Percentiles rank a stretch among this genome's conserved stretches.
These are phyloP conservation scores for Trichonephila inaurata DNA, from an alignment of 1,140 invertebrate genomes.

Conservation along the genomic window DNA sequence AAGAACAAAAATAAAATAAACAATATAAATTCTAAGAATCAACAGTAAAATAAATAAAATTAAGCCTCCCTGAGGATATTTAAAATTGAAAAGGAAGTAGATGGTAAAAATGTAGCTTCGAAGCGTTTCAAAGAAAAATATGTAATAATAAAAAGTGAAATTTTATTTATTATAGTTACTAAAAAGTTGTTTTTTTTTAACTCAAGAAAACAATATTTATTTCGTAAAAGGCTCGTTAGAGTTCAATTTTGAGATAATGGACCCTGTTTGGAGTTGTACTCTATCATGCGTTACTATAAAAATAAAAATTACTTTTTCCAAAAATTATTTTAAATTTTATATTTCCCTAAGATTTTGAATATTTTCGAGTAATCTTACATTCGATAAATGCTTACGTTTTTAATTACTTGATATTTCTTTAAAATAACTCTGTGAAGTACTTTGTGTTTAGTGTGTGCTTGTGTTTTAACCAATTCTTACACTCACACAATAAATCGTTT, in stretches of 20 bases:
- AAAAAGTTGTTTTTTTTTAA: background rate
- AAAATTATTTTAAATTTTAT: background rate
- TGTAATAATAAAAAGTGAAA: background rate
- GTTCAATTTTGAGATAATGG: background rate
- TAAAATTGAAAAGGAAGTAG: slow-evolving; percentile 8
- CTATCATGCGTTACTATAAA: background rate
- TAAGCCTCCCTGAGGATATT: slow-evolving; percentile 31
- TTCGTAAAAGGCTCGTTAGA: background rate
- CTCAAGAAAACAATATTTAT: slow-evolving; percentile 7
- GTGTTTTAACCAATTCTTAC: too few relatives aligned
- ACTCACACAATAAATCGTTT: too few relatives aligned
- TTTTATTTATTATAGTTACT: background rate
- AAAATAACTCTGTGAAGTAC: too few relatives aligned
- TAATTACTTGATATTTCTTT: too few relatives aligned
- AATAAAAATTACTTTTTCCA: background rate
- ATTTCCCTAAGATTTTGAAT: background rate
- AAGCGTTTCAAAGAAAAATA: background rate
- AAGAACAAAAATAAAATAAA: slow-evolving; percentile 41
- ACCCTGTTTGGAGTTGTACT: background rate
- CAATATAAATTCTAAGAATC: background rate
- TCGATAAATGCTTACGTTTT: too few relatives aligned
- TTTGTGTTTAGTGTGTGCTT: too few relatives aligned
- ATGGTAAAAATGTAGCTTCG: slow-evolving; percentile 20
- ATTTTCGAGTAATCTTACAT: too few relatives aligned
- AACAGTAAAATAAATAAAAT: slow-evolving; percentile 38